phyloP scores from a whole-genome alignment of 2,113 vertebrate genomes.

The Verasper variegatus region DNA sequence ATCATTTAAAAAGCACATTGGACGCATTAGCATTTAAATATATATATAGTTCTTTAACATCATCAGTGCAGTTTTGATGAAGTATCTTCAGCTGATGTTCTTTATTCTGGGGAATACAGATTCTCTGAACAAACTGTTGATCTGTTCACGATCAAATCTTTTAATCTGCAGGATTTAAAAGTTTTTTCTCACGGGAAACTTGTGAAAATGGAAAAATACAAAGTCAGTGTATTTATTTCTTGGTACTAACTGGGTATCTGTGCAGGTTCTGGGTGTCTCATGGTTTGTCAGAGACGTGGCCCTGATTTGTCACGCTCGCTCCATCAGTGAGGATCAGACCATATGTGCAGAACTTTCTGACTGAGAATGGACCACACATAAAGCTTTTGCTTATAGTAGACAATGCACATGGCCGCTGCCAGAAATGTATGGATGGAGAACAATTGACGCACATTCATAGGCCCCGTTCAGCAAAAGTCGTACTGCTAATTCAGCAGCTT shows the following conservation, averaged over 20 bases:
- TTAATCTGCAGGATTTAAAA: no score
- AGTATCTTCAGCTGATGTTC: no score
- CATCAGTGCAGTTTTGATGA: no score
- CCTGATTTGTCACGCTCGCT: slow-evolving; percentile 22
- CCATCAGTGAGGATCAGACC: slow-evolving; percentile 38
- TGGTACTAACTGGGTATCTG: neutral
- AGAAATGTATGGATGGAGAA: slow-evolving; percentile 81
- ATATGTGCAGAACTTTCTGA: slow-evolving; percentile 74
- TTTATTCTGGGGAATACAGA: no score
- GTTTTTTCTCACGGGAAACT: no score
- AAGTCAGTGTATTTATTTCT: neutral
- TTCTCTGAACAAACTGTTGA: no score
- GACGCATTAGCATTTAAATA: no score
- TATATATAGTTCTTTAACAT: no score
- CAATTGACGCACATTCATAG: slow-evolving; percentile 75
- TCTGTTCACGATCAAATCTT: no score
- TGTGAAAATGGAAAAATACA: neutral
- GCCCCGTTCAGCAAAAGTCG: slow-evolving; percentile 78
- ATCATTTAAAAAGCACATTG: no score
- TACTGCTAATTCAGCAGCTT: slow-evolving; percentile 83
- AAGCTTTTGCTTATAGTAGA: slow-evolving; percentile 71
- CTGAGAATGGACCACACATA: slow-evolving; percentile 52
- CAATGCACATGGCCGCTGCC: slow-evolving; percentile 74
- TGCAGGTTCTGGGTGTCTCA: neutral
- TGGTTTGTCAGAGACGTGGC: slow-evolving; percentile 25